Evolutionary conservation across 2,888 invertebrate species (phyloP).

Genomic region (Cordylochernes scorpioides): DNA sequence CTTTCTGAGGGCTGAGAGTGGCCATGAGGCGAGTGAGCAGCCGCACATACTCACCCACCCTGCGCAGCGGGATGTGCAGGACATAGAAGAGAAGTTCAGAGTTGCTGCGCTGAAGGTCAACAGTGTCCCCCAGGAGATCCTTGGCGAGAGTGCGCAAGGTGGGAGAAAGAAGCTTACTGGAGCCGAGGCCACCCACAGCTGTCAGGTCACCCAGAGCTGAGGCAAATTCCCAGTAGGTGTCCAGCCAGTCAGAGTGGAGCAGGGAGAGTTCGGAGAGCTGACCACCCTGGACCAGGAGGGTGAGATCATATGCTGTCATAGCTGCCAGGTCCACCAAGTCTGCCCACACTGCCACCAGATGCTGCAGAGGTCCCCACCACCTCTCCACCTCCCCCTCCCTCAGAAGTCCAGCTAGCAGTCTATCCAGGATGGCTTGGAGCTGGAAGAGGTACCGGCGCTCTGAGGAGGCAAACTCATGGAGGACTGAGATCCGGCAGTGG

Average conservation of each 20-base stretch:
- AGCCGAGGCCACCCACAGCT: conserved; percentile 18
- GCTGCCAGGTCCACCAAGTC: conserved; percentile 1
- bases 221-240: conserved; percentile 17
- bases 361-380: background rate
- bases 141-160: conserved; percentile 1
- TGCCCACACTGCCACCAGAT: background rate
- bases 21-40: conserved; percentile 16
- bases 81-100: conserved; percentile 16
- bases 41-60: conserved; percentile 18
- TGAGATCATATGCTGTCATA: conserved; percentile 3
- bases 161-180: background rate
- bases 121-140: conserved; percentile 12
- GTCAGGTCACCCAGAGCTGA: conserved; percentile 18
- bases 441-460: conserved; percentile 18
- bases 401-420: conserved; percentile 18
- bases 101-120: conserved; percentile 14
- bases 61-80: conserved; percentile 18
- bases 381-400: conserved; percentile 15
- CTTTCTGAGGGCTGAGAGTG: too few species aligned
- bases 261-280: too few species aligned
- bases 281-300: conserved; percentile 3
- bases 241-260: conserved; percentile 14
- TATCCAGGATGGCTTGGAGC: conserved; percentile 16
- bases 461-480: conserved; percentile 19
- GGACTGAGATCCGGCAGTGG: conserved; percentile 13